A percentile compares a stretch with the other conserved stretches of the same genome.
Evolutionary conservation across 2,797 vertebrate genomes (phyloP).

Genomic region (Cirrhinus mrigala): DNA sequence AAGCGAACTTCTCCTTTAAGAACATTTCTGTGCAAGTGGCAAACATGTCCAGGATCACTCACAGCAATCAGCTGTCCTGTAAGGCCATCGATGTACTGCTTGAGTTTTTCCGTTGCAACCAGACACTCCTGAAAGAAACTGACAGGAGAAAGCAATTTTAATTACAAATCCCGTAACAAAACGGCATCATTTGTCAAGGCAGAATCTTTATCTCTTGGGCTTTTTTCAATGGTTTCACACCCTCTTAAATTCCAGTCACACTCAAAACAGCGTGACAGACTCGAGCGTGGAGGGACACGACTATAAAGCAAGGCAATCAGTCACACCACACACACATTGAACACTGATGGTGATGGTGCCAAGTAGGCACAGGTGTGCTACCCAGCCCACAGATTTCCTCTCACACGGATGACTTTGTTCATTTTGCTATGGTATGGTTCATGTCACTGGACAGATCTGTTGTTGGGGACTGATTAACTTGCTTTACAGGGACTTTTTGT

Average conservation of each 20-base stretch:
- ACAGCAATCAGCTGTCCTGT: conserved; percentile 75
- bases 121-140: conserved; percentile 89
- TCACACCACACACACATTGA: conserved; percentile 30
- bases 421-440: conserved; percentile 17
- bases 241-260: conserved; percentile 35
- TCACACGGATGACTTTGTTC: conserved; percentile 22
- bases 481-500: not conserved
- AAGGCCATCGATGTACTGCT: conserved; percentile 83
- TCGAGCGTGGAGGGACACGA: not conserved
- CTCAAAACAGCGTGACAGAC: conserved; percentile 26
- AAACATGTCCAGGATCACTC: conserved; percentile 34
- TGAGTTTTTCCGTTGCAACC: conserved; percentile 80
- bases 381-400: conserved; percentile 29
- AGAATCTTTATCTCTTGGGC: not conserved
- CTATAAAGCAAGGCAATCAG: conserved; percentile 36
- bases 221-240: not conserved
- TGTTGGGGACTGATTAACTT: not conserved
- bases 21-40: not conserved
- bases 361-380: conserved; percentile 23
- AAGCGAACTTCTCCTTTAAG: too few species aligned
- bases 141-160: conserved; percentile 62
- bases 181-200: not conserved
- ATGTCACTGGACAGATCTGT: conserved; percentile 3
- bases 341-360: conserved; percentile 13
- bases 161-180: conserved; percentile 36